These are phyloP conservation scores for Gallinago nigripennis DNA, from an alignment of 2,797 vertebrate genomes.

Conservation along the genomic window DNA sequence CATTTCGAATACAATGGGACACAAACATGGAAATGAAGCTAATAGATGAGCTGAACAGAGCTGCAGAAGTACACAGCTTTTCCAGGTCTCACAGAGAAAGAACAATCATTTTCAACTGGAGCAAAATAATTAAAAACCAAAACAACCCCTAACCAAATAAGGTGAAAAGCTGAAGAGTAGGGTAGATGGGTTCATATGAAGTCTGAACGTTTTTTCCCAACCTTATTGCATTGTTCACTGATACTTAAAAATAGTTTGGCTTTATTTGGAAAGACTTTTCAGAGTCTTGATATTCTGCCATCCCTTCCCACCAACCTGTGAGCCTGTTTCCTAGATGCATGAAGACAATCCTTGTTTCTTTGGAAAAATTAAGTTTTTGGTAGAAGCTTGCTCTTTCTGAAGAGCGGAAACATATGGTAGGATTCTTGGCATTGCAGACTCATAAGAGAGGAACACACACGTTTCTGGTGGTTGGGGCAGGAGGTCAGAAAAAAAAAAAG, in stretches of 20 bases:
- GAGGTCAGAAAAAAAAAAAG: not conserved
- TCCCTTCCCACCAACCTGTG: not conserved
- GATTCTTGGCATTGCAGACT: not conserved
- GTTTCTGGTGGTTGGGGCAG: not conserved
- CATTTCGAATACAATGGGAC: not conserved
- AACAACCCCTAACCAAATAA: not conserved
- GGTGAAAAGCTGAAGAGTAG: not conserved
- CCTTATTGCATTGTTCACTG: not conserved
- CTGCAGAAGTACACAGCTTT: not conserved
- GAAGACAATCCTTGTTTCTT: not conserved
- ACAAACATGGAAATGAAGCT: not conserved
- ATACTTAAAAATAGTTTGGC: not conserved
- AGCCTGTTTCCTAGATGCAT: not conserved
- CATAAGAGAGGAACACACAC: accelerated
- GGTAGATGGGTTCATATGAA: not conserved
- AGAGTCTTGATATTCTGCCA: not conserved
- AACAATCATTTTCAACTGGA: not conserved
- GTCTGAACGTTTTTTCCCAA: not conserved
- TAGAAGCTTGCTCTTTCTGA: not conserved
- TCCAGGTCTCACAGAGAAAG: not conserved
- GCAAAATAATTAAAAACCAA: not conserved
- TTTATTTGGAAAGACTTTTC: not conserved
- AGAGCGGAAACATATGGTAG: not conserved
- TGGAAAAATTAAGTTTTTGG: not conserved
- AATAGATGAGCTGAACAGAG: not conserved